Base-by-base conservation (phyloP, 2,113 vertebrate genomes). In the Aythya baeri region DNA sequence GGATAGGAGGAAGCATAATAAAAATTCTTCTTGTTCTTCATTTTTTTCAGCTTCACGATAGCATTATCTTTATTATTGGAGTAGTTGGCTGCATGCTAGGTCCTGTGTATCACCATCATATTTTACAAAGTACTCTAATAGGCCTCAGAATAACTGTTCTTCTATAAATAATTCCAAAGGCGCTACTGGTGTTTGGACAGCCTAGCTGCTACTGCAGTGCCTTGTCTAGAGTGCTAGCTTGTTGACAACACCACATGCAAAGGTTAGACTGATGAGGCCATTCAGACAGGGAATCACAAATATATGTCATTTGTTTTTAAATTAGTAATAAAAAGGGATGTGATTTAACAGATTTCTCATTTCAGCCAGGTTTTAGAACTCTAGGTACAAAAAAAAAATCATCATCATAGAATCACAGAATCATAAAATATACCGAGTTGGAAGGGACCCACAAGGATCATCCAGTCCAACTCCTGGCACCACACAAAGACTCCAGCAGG, bases 1-100 rank as follows among this genome's bases (percentile, higher is more conserved):
- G 27, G n/a, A 87, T 13, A n/a, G 15, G 44, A 90, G 21, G 8
- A 21, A 73, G 41, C 22, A 8, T 89, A 66, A 82, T 78, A 23
- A 79, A 93, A 86, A 89, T 87, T 21, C 59, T 88, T 17, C 44
- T 84, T 83, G 18, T 25, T 83, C 44, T 67, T 72, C 7, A n/a
- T 91, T 87, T 49, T 38, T 82, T 75, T 63, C 75, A 76, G 58
- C 18, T 77, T 80, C 66, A 29, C 71, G 78, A 9, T 36, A 13
- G 22, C 52, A 38, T 74, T 66, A 26, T 46, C n/a, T 61, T 77
- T 90, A 32, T 50, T 29, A 17, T 22, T 78, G 57, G 38, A 32
- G 25, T 74, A 8, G 1, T 5, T 90, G 52, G 32, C 52, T 74
- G 13, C 38, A 6, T 63, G 61, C 11, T 89, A 49, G 23, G 27